phyloP scores from a whole-genome alignment of 2,888 invertebrate species.

The Lordiphosa andalusiaca region DNA sequence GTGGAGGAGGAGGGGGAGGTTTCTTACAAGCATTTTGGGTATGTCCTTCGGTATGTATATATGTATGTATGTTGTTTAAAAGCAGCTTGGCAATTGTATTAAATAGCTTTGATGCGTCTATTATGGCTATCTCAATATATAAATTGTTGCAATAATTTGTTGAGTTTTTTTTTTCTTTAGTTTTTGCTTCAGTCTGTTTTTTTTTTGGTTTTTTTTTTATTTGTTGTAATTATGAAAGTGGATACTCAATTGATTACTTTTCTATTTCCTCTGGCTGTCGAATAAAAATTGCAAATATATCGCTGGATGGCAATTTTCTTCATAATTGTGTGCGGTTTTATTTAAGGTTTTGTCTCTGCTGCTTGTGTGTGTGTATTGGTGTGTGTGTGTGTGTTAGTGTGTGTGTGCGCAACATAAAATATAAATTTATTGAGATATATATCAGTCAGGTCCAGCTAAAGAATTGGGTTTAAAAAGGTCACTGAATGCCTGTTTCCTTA shows the following conservation, averaged over 20 bases:
- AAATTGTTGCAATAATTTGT: conserved; percentile 41
- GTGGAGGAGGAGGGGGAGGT: no score
- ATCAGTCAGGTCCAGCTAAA: no score
- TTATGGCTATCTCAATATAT: conserved; percentile 38
- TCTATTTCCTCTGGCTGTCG: conserved; percentile 39
- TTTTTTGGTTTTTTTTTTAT: conserved; percentile 14
- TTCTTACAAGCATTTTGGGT: not conserved
- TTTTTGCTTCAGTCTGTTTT: conserved; percentile 34
- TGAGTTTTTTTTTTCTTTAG: conserved; percentile 15
- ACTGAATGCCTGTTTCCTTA: no score
- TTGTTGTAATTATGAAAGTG: conserved; percentile 18
- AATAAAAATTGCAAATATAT: conserved; percentile 65
- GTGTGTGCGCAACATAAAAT: no score
- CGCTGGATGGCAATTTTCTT: conserved; percentile 71
- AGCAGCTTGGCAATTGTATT: conserved; percentile 35
- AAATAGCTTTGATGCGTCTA: conserved; percentile 29
- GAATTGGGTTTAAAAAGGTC: no score
- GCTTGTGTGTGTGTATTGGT: no score
- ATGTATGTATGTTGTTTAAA: conserved; percentile 29
- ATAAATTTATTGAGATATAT: no score
- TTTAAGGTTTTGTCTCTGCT: no score
- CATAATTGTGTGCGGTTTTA: conserved; percentile 6
- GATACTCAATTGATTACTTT: conserved; percentile 31
- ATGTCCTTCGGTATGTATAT: conserved; percentile 3
- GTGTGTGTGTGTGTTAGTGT: no score